Base-by-base conservation (phyloP, 2,113 vertebrate genomes). In the Ceratotherium simum region DNA sequence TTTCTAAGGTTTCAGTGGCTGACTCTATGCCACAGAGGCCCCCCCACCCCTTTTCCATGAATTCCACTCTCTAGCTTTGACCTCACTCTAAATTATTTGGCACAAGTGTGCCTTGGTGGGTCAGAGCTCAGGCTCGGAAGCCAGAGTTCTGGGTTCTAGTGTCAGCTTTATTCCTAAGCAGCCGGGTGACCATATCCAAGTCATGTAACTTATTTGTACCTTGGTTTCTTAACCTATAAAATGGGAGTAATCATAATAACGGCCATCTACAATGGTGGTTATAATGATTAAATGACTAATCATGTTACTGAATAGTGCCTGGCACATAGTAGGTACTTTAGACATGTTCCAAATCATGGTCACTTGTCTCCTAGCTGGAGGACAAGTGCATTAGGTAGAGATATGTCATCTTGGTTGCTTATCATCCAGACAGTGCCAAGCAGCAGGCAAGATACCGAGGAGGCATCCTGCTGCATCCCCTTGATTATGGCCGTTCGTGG, bases 151-250 rank as follows among this genome's bases (percentile, higher is more conserved):
- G 8, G 31, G 16, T 86, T 69, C 0, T 0, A 76, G 25, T 87
- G 0, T 3, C n/a, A 79, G 46, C 20, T 62, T 89, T 54, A 21
- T 29, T 27, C 13, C 36, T 56, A 51, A 11, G 27, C 42, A 91
- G 17, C 62, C 70, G 4, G 33, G 69, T 81, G 48, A 93, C 70
- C 39, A 33, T n/a, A 46, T 14, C 27, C 42, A 79, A 81, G 82
- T 16, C 36, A 5, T 7, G 16, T 0, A 17, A 60, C 36, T 20
- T 90, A 65, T 82, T 80, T 83, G 21, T 12, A 16, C 5, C 67
- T 69, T 54, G 87, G 7, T 90, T 92, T 95, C 60, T 54, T 76
- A 62, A 42, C 31, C 58, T 92, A 25, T 65, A 27, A 67, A 96
- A 58, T 21, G 65, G 82, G 33, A 36, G 79, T 92, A 46, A 75